Percentiles rank a stretch among this genome's conserved stretches.
Conservation (phyloP, 2,888 invertebrate species). For the Dioctria linearis region DNA sequence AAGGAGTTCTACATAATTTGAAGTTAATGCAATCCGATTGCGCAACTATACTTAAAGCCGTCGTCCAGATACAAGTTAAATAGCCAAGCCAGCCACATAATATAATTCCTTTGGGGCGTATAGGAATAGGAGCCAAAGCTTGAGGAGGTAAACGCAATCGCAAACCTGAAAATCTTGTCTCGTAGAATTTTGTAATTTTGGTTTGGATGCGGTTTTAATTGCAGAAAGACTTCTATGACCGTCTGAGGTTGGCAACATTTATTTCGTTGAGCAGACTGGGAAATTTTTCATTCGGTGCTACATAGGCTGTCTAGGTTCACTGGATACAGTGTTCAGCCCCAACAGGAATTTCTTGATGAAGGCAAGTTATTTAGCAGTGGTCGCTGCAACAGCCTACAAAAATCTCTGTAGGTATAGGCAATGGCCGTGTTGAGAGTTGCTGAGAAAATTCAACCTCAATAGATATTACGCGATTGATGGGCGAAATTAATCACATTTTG, state of each 20-base stretch:
- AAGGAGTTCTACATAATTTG: background rate
- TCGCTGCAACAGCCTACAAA: background rate
- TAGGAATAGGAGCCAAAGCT: background rate
- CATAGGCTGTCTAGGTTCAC: background rate
- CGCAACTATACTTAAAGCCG: background rate
- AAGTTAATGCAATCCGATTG: background rate
- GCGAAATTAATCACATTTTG: conserved; percentile 12
- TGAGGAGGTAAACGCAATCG: background rate
- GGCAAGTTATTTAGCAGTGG: background rate
- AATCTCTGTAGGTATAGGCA: too few relatives aligned
- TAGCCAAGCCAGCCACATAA: background rate
- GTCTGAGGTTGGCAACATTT: background rate
- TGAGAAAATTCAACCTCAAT: background rate
- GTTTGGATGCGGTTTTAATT: conserved; percentile 41
- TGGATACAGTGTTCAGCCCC: background rate
- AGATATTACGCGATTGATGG: conserved; percentile 26
- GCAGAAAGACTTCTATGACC: conserved; percentile 13
- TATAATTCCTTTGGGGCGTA: background rate
- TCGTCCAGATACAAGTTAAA: background rate
- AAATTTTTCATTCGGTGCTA: background rate
- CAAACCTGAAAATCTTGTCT: conserved; percentile 36
- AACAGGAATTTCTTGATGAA: conserved; percentile 38
- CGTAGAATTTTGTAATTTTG: conserved; percentile 35
- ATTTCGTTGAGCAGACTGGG: background rate
- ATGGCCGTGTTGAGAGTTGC: background rate